Evolutionary conservation across 2,888 invertebrate genomes (phyloP).

Genomic region (Oxystoma pomonae): DNA sequence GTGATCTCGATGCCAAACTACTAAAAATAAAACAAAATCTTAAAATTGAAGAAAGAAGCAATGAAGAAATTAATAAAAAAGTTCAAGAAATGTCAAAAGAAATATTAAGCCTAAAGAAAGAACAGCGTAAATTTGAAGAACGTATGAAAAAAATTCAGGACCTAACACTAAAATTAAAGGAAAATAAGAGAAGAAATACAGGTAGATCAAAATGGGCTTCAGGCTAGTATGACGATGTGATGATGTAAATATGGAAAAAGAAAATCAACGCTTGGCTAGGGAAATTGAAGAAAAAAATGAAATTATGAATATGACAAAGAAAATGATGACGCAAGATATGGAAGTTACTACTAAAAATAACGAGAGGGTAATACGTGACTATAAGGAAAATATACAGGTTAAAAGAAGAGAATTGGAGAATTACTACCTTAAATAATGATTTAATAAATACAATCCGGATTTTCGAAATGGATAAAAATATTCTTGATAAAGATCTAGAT

Average conservation of each 20-base stretch:
- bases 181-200: not conserved
- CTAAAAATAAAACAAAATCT: not conserved
- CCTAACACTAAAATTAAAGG: not conserved
- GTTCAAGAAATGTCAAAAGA: not conserved
- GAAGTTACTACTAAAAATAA: not conserved
- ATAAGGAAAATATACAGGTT: not conserved
- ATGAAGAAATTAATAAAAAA: not conserved
- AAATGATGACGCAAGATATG: not conserved
- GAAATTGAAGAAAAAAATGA: not conserved
- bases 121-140: not conserved
- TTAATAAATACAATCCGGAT: too few species aligned
- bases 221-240: not conserved
- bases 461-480: too few species aligned
- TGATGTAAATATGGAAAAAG: not conserved
- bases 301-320: not conserved
- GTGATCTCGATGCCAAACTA: not conserved
- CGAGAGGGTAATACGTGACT: not conserved
- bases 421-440: not conserved
- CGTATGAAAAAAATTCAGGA: not conserved
- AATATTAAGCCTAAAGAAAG: not conserved
- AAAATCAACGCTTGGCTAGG: not conserved
- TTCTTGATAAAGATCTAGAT: too few species aligned
- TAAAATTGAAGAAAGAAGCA: not conserved
- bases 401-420: not conserved
- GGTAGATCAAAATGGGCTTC: not conserved